Base-by-base conservation (phyloP, 2,797 vertebrate species). In the Melanotaenia boesemani region DNA sequence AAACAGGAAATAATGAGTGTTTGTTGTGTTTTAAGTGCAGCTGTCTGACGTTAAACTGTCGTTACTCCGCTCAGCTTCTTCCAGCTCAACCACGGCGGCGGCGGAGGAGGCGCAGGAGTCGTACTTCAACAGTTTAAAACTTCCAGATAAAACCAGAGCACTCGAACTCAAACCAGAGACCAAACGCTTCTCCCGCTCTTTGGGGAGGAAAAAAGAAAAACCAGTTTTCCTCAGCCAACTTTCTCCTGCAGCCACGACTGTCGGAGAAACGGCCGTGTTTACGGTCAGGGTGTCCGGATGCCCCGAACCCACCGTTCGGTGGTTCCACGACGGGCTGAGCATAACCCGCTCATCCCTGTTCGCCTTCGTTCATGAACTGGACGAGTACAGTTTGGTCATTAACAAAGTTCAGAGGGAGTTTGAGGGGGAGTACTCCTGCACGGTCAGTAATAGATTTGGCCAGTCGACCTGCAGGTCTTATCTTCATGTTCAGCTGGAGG, bases 81-180 rank as follows among this genome's bases (percentile, higher is more conserved):
- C 94, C 96, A 96, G 94, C 88, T 93, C 94, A 76, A 73, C 92
- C 91, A 24, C 91, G 92, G 87, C 93, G 89, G 90, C 93, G 87
- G 94, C 96, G 84, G 95, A 97, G 83, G 93, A 94, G 91, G 93
- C 86, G 88, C 90, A 80, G 80, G 89, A 95, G 79, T 93, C 88
- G n/a, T 95, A 90, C 95, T 90, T 85, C 85, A 95, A 88, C 52
- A 62, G 88, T 83, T 88, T 96, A 80, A 92, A 83, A 64, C 90
- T 96, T 80, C 74, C 89, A 87, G 82, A 93, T 63, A 93, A 84
- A 94, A 90, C 85, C 76, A 93, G 91, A 96, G 96, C 95, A 94
- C 94, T 96, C 96, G 96, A 98, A 95, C 95, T 96, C 91, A 85
- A 91, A 77, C 93, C 96, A 95, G 96, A 95, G 86, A 88, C 93